A percentile compares a stretch with the other conserved stretches of the same genome.
Conservation (phyloP, 2,797 vertebrate species). For the Bradypus variegatus region DNA sequence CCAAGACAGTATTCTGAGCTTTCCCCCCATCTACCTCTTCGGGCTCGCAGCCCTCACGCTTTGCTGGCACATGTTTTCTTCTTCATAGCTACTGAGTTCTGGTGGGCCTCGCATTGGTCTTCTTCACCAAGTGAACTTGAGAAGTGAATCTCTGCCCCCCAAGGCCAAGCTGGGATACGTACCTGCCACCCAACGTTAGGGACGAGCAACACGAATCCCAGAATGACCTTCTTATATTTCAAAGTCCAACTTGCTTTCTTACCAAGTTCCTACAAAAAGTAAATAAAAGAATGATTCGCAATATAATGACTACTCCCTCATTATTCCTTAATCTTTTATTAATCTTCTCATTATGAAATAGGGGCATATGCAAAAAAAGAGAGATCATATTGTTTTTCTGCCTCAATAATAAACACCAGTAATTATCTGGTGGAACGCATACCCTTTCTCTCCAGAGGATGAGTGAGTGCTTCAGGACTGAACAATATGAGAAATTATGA, state of each 20-base stretch:
- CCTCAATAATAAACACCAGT: constrained; percentile 45
- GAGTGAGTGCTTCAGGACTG: constrained; percentile 45
- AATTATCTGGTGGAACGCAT: constrained; percentile 47
- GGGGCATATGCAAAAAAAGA: constrained; percentile 39
- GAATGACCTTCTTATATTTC: constrained; percentile 14
- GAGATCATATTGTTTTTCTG: constrained; percentile 45
- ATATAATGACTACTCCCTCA: constrained; percentile 5
- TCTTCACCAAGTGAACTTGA: background rate
- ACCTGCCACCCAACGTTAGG: background rate
- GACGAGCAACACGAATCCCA: background rate
- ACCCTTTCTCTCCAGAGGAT: constrained; percentile 46
- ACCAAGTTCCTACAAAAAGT: background rate
- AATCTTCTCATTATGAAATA: constrained; percentile 48
- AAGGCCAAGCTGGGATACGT: background rate
- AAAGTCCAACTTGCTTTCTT: constrained; percentile 28
- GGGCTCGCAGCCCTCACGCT: background rate
- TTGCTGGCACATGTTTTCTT: background rate
- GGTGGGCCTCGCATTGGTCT: background rate
- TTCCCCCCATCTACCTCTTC: background rate
- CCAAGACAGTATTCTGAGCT: background rate
- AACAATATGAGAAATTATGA: constrained; percentile 63
- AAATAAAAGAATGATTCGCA: constrained; percentile 52
- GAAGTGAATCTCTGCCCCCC: background rate
- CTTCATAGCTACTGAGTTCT: background rate
- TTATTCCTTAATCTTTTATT: constrained; percentile 58